Percentiles rank a stretch among this genome's conserved stretches.
Evolutionary conservation across 2,113 vertebrate species (phyloP).

Genomic region (Salvelinus sp.): DNA sequence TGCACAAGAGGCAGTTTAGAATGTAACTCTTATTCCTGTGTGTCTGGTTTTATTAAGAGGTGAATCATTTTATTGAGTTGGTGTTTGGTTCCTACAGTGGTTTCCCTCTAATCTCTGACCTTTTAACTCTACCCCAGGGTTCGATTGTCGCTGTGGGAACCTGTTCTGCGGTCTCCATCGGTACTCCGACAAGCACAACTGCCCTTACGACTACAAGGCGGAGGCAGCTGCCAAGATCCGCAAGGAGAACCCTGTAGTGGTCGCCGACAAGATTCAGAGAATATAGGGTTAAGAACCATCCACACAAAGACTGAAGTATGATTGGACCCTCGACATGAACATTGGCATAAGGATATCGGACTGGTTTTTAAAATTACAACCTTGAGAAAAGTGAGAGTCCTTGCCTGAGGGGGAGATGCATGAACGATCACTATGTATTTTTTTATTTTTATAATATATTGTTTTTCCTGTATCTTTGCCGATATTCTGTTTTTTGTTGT

Average conservation of each 20-base stretch:
- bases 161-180: conserved; percentile 97
- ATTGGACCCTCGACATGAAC: conserved; percentile 62
- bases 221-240: conserved; percentile 97
- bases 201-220: conserved; percentile 96
- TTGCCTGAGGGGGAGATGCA: conserved; percentile 84
- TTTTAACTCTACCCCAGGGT: conserved; percentile 77
- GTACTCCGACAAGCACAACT: conserved; percentile 99
- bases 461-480: conserved; percentile 76
- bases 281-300: conserved; percentile 80
- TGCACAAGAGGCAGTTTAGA: not conserved
- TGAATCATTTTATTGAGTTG: not conserved
- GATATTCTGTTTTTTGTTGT: conserved; percentile 54
- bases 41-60: not conserved
- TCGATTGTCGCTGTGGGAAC: conserved; percentile 96
- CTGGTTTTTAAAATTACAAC: conserved; percentile 69
- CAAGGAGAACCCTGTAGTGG: conserved; percentile 97
- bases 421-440: conserved; percentile 76
- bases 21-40: no score
- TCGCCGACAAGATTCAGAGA: conserved; percentile 99
- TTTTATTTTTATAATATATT: conserved; percentile 57
- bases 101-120: conserved; percentile 26
- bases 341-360: conserved; percentile 75
- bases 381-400: conserved; percentile 66
- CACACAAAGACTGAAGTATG: conserved; percentile 60
- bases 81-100: not conserved